Base-by-base conservation (phyloP, 2,113 vertebrate genomes). In the Rissa tridactyla region DNA sequence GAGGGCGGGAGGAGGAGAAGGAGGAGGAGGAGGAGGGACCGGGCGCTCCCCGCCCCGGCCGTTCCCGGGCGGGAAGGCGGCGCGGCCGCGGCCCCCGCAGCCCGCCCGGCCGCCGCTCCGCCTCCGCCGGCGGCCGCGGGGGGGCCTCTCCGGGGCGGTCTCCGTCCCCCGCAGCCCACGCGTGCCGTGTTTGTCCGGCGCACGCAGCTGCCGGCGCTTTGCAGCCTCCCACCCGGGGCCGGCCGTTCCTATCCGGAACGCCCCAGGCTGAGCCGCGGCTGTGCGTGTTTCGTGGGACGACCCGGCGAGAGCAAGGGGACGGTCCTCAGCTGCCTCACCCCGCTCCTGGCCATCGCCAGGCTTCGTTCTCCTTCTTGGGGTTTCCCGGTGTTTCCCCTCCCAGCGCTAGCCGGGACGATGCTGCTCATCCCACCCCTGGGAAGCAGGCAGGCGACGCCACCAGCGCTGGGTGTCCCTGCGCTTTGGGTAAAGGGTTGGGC, bases 311-410 rank as follows among this genome's bases (percentile, higher is more conserved):
- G 76, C 26, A 3, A 15, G 40, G 42, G 27, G 21, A 9, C 11
- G 5, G n/a, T 8, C 2, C 25, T 34, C 54, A 1, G 61, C 55
- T 34, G 27, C 44, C 44, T 15, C 58, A 2, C 29, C 4, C 4
- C 32, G 6, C 58, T 11, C 52, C 64, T 4, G 21, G 21, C 9
- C 27, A 20, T 65, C 75, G 2, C 54, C 82, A 2, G 78, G 34
- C 46, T 7, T 1, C 17, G 18, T 4, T n/a, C 7, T 6, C 9
- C 2, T 11, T 29, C 52, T 13, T 1, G 25, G 36, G 36, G 0
- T 3, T 72, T n/a, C 57, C 47, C 40, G 15, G 14, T 40, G 61
- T 36, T 76, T 54, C 46, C 52, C 32, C 27, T 49, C 18, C 32
- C 65, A 5, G 61, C 58, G 40, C 47, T 54, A 11, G 25, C 5